Base-by-base conservation (phyloP, 2,888 invertebrate genomes). In the Serripes groenlandicus region DNA sequence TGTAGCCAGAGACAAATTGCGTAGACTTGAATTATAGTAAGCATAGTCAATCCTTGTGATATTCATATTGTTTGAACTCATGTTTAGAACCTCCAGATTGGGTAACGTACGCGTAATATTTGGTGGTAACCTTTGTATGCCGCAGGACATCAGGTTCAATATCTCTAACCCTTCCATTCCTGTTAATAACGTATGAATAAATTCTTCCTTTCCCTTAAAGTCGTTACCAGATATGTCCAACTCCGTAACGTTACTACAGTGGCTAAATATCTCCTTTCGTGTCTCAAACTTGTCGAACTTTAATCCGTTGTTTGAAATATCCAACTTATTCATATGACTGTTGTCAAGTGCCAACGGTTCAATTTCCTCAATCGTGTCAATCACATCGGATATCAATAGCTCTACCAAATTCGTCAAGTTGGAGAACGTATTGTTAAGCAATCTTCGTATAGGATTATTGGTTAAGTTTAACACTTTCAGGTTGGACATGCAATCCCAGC, bases 401-500 rank as follows among this genome's bases (percentile, higher is more conserved):
- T 32, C 35, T 54, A 37, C 35, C 4, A 79, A 34, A 9, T n/a
- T 70, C n/a, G 15, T 34, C n/a, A 79, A 37, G 23, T 54, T 37
- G 9, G 56, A 35, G 32, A 79, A 79, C 7, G 71, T 79, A 35
- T 85, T 81, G 28, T 69, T 69, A 32, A 60, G 26, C 4, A 87
- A n/a, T 23, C 49, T 35, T 52, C 78, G 35, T 4, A 87, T 42
- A 1, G 73, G 73, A n/a, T 77, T 75, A 28, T 34, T 52, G 28
- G 56, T 72, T 11, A 87, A 49, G 37, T 75, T 71, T 3, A 87
- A 35, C 3, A 52, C 30, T 15, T 42, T 42, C 23, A 87, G 26
- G 1, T 62, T 54, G n/a, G 66, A 28, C 3, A 87, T 35, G 81
- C 86, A 87, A 15, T 11, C 34, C 64, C 84, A 78, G 66, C 21